Percentiles rank a stretch among this genome's conserved stretches.
Conservation (phyloP, 2,113 vertebrate species). For the Tachuris rubrigastra region DNA sequence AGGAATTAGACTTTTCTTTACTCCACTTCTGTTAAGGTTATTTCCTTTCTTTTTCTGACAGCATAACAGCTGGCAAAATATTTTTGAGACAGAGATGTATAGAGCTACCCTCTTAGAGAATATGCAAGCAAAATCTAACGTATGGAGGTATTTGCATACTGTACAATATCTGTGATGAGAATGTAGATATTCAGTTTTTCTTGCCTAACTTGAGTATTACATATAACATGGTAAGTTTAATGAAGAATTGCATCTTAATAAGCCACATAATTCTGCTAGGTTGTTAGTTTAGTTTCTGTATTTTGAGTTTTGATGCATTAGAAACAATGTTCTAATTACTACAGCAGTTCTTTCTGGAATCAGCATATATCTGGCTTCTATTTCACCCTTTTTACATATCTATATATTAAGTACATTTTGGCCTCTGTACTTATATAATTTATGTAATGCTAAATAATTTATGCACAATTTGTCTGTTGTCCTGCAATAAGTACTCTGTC, state of each 20-base stretch:
- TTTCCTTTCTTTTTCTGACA: background rate
- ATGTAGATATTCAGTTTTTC: background rate
- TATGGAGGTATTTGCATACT: constrained; percentile 39
- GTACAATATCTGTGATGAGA: background rate
- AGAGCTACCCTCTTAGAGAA: background rate
- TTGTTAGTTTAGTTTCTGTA: background rate
- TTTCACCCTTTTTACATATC: background rate
- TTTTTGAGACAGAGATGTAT: constrained; percentile 19
- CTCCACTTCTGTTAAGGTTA: background rate
- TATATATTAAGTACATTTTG: background rate
- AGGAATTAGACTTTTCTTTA: background rate
- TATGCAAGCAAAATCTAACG: background rate
- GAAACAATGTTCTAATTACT: background rate
- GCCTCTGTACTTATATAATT: background rate
- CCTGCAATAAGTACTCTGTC: background rate
- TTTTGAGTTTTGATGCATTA: background rate
- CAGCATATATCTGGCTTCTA: background rate
- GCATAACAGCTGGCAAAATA: constrained; percentile 11
- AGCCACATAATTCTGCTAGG: background rate
- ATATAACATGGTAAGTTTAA: background rate
- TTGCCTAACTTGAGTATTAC: background rate
- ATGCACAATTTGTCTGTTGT: background rate
- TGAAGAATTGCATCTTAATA: background rate
- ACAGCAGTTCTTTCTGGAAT: background rate
- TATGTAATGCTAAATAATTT: background rate